Conservation (phyloP, 2,888 invertebrate species). For the Tupiocoris notatus region DNA sequence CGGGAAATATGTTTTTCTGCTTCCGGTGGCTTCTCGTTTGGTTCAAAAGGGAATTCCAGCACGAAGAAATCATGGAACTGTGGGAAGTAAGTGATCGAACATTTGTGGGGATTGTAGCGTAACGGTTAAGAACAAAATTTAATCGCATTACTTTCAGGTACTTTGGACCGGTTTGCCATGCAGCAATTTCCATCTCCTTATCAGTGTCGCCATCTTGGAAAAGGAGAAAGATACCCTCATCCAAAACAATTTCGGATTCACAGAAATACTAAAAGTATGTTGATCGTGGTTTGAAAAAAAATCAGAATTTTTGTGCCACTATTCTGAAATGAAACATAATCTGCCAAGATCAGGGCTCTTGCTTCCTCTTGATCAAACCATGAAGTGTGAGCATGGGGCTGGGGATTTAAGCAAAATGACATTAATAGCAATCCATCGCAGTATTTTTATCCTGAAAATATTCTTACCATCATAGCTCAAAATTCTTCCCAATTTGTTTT, state of each 20-base stretch:
- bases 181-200: slow-evolving; percentile 89
- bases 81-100: slow-evolving; percentile 92
- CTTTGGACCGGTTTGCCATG: slow-evolving; percentile 95
- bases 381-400: no score
- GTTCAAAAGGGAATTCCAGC: slow-evolving; percentile 91
- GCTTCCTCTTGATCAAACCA: no score
- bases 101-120: no score
- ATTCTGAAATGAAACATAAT: no score
- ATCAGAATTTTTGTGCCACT: no score
- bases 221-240: slow-evolving; percentile 84
- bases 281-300: slow-evolving; percentile 8
- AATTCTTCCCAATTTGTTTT: no score
- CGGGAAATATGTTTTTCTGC: slow-evolving; percentile 97
- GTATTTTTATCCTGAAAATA: no score
- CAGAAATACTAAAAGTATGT: slow-evolving; percentile 86
- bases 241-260: slow-evolving; percentile 88
- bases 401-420: no score
- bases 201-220: slow-evolving; percentile 90
- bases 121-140: no score
- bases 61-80: slow-evolving; percentile 80
- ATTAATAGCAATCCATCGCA: no score
- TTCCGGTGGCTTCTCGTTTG: slow-evolving; percentile 96
- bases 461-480: no score
- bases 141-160: slow-evolving; percentile 48
- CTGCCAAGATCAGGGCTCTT: no score